Conservation (phyloP, 2,888 invertebrate species). For the Ptilodon capucinus region DNA sequence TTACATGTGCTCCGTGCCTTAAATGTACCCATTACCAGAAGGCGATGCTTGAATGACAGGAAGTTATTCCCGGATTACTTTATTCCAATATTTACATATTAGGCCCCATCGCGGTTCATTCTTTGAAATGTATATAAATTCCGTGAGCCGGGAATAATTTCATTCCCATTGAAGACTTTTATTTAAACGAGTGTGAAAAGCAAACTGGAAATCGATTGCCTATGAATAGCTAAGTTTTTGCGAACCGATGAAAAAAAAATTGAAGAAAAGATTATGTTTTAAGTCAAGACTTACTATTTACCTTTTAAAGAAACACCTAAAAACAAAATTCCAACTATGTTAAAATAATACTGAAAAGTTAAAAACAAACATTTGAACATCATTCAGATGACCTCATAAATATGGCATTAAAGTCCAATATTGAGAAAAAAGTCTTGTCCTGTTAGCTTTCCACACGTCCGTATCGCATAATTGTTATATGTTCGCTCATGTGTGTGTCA, state of each 20-base stretch:
- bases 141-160: not conserved
- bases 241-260: no score
- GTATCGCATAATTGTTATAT: not conserved
- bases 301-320: no score
- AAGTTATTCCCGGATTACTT: not conserved
- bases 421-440: no score
- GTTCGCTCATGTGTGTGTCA: constrained; percentile 40
- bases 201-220: not conserved
- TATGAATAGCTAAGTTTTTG: no score
- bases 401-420: no score
- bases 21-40: not conserved
- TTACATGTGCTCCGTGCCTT: not conserved
- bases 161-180: not conserved
- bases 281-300: no score
- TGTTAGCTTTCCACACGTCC: not conserved
- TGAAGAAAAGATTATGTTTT: no score
- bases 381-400: no score
- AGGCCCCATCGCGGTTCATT: not conserved
- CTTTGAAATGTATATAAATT: not conserved
- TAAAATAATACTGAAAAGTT: no score
- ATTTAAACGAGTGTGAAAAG: not conserved
- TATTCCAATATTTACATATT: not conserved
- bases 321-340: no score
- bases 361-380: no score
- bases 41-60: not conserved